A percentile compares a stretch with the other conserved stretches of the same genome.
Evolutionary conservation across 2,797 vertebrate species (phyloP).

Genomic region (Hippoglossus hippoglossus): DNA sequence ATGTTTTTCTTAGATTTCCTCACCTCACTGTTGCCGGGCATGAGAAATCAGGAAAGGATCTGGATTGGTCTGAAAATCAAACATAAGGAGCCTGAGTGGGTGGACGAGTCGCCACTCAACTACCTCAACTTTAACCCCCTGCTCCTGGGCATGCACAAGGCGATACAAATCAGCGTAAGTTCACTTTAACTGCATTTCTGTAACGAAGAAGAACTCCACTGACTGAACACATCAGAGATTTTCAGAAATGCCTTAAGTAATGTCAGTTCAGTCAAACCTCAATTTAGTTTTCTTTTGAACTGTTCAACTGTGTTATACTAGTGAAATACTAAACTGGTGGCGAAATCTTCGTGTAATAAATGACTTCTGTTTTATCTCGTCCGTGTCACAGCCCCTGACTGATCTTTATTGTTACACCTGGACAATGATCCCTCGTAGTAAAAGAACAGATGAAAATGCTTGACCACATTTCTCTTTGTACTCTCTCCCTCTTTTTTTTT

Average conservation of each 20-base stretch:
- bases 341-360: too few relatives aligned
- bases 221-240: too few relatives aligned
- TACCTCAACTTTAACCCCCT: conserved; percentile 92
- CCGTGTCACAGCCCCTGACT: too few relatives aligned
- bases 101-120: conserved; percentile 80
- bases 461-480: not conserved
- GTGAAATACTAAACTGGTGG: too few relatives aligned
- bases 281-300: too few relatives aligned
- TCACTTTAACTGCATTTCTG: not conserved
- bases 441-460: not conserved
- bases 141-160: conserved; percentile 84
- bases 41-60: conserved; percentile 68
- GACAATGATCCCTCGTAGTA: not conserved
- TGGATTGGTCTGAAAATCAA: conserved; percentile 92
- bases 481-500: not conserved
- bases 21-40: conserved; percentile 85
- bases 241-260: not conserved
- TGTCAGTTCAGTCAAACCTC: not conserved
- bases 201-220: too few relatives aligned
- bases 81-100: conserved; percentile 80
- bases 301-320: too few relatives aligned
- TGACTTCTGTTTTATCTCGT: too few relatives aligned
- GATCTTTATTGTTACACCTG: too few relatives aligned
- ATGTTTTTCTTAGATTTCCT: conserved; percentile 88
- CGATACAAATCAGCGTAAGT: conserved; percentile 86